Conservation (phyloP, 2,113 vertebrate genomes). For the Syngnathus floridae region DNA sequence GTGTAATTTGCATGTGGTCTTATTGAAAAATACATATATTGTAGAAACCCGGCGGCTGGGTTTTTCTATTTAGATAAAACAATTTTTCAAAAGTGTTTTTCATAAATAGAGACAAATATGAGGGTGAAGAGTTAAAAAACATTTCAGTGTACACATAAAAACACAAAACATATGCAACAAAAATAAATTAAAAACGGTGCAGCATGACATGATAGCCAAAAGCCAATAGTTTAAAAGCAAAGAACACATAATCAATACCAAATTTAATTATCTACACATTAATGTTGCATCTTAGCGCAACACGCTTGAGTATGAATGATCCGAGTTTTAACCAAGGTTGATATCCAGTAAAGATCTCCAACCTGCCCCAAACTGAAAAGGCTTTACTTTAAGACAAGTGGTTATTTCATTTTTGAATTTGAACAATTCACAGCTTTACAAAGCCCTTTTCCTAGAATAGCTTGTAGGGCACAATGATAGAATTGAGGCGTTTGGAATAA, state of each 20-base stretch:
- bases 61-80: slow-evolving; percentile 23
- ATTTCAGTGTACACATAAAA: slow-evolving; percentile 35
- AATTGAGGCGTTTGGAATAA: slow-evolving; percentile 64
- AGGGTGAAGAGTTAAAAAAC: slow-evolving; percentile 17
- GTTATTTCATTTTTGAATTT: slow-evolving; percentile 62
- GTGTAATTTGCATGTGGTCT: background rate
- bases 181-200: slow-evolving; percentile 55
- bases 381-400: slow-evolving; percentile 68
- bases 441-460: slow-evolving; percentile 60
- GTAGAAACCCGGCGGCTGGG: slow-evolving; percentile 22
- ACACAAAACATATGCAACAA: slow-evolving; percentile 24
- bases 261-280: slow-evolving; percentile 65
- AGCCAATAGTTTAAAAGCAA: slow-evolving; percentile 45
- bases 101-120: slow-evolving; percentile 26
- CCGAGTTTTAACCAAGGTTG: slow-evolving; percentile 53
- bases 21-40: slow-evolving; percentile 31
- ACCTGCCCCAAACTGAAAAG: slow-evolving; percentile 48
- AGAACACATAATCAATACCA: slow-evolving; percentile 50
- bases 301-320: slow-evolving; percentile 50
- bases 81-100: slow-evolving; percentile 36
- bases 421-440: slow-evolving; percentile 70
- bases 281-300: slow-evolving; percentile 40
- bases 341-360: slow-evolving; percentile 36
- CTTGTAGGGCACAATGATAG: slow-evolving; percentile 63
- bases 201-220: slow-evolving; percentile 42